Evolutionary conservation across 1,140 invertebrate genomes (phyloP).

Genomic region (fruit fly (Drosophila melanogaster)): DNA sequence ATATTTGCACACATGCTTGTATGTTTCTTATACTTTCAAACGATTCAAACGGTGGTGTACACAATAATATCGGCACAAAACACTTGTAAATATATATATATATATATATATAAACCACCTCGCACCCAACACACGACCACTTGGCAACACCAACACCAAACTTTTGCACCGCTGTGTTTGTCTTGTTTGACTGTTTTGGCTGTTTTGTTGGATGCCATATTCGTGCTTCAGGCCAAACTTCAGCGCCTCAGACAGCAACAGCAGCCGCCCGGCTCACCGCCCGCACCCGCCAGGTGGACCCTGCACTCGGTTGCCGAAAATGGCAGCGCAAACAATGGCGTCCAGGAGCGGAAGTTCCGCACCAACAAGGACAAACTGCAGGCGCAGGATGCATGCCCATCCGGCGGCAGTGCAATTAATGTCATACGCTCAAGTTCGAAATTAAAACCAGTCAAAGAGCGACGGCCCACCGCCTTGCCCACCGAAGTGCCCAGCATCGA

Average conservation of each 20-base stretch:
- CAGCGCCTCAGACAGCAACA: slow-evolving; percentile 60
- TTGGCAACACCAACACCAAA: slow-evolving; percentile 15
- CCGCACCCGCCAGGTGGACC: slow-evolving; percentile 3
- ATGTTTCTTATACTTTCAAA: slow-evolving; percentile 80
- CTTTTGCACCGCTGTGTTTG: slow-evolving; percentile 70
- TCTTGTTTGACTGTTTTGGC: slow-evolving; percentile 73
- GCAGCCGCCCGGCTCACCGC: slow-evolving; percentile 12
- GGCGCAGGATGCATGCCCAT: slow-evolving; percentile 27
- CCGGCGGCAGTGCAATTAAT: slow-evolving; percentile 74
- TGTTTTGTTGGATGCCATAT: slow-evolving; percentile 50
- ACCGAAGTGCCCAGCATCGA: slow-evolving; percentile 64
- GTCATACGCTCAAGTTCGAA: slow-evolving; percentile 72
- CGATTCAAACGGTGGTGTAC: slow-evolving; percentile 43
- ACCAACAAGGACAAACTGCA: slow-evolving; percentile 45
- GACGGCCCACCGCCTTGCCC: slow-evolving; percentile 75
- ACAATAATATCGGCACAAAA: slow-evolving; percentile 57
- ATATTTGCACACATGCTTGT: slow-evolving; percentile 73
- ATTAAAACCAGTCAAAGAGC: slow-evolving; percentile 80
- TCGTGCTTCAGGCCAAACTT: slow-evolving; percentile 61
- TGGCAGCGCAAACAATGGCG: slow-evolving; percentile 36
- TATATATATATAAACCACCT: too few relatives aligned
- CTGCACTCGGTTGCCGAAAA: slow-evolving; percentile 53
- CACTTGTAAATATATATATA: slow-evolving; percentile 67
- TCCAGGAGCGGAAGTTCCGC: slow-evolving; percentile 43
- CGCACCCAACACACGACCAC: background rate